phyloP scores from a whole-genome alignment of 1,140 invertebrate genomes.

The Tenebrio molitor region DNA sequence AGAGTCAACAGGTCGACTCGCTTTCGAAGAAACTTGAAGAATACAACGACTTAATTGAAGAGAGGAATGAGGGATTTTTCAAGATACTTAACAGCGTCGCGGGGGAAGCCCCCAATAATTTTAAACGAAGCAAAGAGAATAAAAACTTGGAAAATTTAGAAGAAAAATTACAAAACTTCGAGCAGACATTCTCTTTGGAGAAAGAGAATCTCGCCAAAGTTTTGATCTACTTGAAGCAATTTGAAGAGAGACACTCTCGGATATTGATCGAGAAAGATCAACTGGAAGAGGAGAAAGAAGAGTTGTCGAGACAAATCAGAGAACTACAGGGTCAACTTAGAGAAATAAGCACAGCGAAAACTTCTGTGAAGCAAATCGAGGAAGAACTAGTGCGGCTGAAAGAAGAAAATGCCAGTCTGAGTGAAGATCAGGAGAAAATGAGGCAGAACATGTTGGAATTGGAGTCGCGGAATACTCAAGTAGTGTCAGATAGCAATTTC shows the following conservation, averaged over 20 bases:
- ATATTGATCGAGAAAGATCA: constrained; percentile 56
- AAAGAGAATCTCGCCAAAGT: constrained; percentile 52
- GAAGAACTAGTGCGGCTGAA: constrained; percentile 33
- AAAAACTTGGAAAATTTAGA: constrained; percentile 27
- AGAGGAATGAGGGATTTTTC: constrained; percentile 52
- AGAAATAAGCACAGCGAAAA: constrained; percentile 40
- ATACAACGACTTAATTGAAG: constrained; percentile 58
- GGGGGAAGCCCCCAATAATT: constrained; percentile 54
- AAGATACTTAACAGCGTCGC: constrained; percentile 50
- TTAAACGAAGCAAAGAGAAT: constrained; percentile 35
- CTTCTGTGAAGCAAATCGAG: constrained; percentile 23
- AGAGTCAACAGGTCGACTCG: background rate
- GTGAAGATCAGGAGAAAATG: constrained; percentile 51
- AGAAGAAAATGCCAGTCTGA: constrained; percentile 48
- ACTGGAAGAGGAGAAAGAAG: constrained; percentile 53
- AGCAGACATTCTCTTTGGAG: constrained; percentile 50
- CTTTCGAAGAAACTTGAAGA: constrained; percentile 66
- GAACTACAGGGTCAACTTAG: constrained; percentile 47
- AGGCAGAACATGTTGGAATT: constrained; percentile 51
- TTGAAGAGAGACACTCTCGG: constrained; percentile 52
- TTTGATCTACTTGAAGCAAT: constrained; percentile 48
- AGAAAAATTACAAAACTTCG: constrained; percentile 39
- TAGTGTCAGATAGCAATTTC: constrained; percentile 60
- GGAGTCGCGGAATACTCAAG: constrained; percentile 50
- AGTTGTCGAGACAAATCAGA: constrained; percentile 44